A percentile compares a stretch with the other conserved stretches of the same genome.
phyloP scores from a whole-genome alignment of 2,797 vertebrate species.

The Austrolebias charrua region DNA sequence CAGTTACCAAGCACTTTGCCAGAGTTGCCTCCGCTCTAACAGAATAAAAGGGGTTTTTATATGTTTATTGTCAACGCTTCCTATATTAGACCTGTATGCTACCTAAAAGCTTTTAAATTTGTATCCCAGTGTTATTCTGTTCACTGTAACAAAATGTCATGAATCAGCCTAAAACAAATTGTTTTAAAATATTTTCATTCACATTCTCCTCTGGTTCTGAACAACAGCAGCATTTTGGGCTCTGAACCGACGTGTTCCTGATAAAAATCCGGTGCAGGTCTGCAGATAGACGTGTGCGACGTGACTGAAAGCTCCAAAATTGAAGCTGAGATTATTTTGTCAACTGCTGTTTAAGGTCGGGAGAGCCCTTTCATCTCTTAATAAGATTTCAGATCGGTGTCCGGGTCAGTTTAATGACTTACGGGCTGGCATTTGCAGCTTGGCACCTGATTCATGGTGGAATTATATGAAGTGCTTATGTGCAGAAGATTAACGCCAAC shows the following conservation, averaged over 20 bases:
- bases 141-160: neutral
- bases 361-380: neutral
- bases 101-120: neutral
- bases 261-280: neutral
- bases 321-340: constrained; percentile 4
- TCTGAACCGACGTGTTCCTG: neutral
- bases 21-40: neutral
- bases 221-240: neutral
- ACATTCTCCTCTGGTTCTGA: neutral
- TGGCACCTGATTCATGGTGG: neutral
- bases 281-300: neutral
- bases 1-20: no score
- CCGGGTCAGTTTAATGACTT: neutral
- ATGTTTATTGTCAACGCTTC: neutral
- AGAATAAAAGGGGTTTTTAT: neutral
- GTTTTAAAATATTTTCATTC: neutral
- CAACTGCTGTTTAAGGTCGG: constrained; percentile 20
- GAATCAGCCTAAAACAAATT: neutral
- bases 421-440: constrained; percentile 2
- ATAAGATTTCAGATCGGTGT: constrained; percentile 1
- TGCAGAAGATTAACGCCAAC: constrained; percentile 1
- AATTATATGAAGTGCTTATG: neutral
- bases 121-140: neutral
- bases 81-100: neutral
- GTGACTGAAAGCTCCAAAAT: constrained; percentile 5